phyloP scores from a whole-genome alignment of 2,797 vertebrate species.

The Diplodus puntazzo region DNA sequence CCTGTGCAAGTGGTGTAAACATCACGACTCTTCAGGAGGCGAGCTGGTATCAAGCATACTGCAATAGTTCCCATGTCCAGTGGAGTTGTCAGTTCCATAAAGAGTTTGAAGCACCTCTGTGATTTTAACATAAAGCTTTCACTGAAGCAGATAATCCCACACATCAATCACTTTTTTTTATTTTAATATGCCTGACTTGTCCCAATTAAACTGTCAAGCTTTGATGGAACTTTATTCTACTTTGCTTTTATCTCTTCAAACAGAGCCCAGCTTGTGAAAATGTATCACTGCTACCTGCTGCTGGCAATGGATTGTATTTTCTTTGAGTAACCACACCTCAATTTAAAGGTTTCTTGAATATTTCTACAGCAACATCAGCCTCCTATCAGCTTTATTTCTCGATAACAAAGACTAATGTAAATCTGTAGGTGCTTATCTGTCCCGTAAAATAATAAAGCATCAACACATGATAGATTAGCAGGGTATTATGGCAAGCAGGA shows the following conservation, averaged over 20 bases:
- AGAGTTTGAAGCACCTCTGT: neutral
- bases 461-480: constrained; percentile 50
- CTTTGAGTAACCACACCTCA: neutral
- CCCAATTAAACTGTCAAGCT: constrained; percentile 25
- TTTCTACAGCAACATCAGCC: neutral
- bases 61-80: too few relatives aligned
- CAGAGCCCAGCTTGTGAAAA: constrained; percentile 14
- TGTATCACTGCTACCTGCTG: neutral
- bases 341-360: constrained; percentile 14
- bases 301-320: constrained; percentile 1
- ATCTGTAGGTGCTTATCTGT: constrained; percentile 7
- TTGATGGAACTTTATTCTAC: constrained; percentile 20
- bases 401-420: constrained; percentile 21
- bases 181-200: neutral
- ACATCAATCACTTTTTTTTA: neutral
- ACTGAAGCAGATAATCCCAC: neutral
- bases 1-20: too few relatives aligned
- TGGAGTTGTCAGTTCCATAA: neutral
- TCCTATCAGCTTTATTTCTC: constrained; percentile 1
- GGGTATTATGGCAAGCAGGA: constrained; percentile 34
- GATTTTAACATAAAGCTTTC: neutral
- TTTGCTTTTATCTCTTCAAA: constrained; percentile 21
- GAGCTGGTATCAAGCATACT: too few relatives aligned
- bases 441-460: constrained; percentile 24
- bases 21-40: too few relatives aligned